phyloP scores from a whole-genome alignment of 2,113 vertebrate genomes.

The Octodon degus region DNA sequence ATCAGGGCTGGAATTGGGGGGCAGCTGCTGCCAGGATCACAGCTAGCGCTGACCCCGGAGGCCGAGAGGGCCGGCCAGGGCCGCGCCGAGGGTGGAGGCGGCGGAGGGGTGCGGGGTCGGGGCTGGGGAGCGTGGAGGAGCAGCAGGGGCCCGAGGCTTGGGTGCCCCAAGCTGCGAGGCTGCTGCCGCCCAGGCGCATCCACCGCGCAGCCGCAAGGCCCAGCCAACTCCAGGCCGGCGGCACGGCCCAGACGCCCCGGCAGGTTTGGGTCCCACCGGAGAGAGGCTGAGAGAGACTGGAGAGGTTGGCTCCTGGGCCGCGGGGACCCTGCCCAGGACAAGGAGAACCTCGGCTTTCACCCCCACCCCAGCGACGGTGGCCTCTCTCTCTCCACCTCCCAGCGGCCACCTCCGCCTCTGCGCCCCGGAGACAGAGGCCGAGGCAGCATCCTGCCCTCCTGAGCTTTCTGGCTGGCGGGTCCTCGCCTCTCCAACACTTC shows the following conservation, averaged over 20 bases:
- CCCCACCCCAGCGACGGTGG: neutral
- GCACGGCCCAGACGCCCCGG: neutral
- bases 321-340: neutral
- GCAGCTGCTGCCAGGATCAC: neutral
- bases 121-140: neutral
- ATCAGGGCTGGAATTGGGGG: neutral
- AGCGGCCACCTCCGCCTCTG: neutral
- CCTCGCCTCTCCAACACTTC: neutral
- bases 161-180: neutral
- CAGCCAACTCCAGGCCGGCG: neutral
- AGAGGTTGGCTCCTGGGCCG: neutral
- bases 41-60: neutral
- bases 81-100: neutral
- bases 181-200: neutral
- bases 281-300: neutral
- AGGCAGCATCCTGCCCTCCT: neutral
- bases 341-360: neutral
- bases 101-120: rapidly evolving
- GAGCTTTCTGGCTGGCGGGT: neutral
- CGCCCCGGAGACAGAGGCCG: neutral
- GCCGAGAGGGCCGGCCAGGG: neutral
- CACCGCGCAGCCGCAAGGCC: neutral
- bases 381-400: neutral
- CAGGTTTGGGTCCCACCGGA: rapidly evolving
- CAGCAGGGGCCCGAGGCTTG: neutral